Percentiles rank a stretch among this genome's conserved stretches.
These are phyloP conservation scores for Lasioglossum leucozonium DNA, from an alignment of 2,888 invertebrate species.

Conservation along the genomic window DNA sequence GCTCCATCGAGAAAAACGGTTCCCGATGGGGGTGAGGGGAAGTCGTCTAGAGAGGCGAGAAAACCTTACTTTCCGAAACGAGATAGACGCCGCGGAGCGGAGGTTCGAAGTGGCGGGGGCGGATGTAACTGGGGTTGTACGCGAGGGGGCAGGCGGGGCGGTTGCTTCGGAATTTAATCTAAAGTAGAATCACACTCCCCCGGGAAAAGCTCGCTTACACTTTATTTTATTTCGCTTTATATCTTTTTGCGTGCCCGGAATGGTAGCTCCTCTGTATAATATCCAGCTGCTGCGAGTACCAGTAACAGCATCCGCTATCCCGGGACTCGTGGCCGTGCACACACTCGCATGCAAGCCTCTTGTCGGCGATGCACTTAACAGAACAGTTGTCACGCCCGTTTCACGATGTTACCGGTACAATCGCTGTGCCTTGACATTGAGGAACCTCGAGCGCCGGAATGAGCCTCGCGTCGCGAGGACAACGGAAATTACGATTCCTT, in stretches of 20 bases:
- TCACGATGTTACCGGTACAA: not conserved
- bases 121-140: slow-evolving; percentile 14
- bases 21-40: not conserved
- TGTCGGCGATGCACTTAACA: slow-evolving; percentile 14
- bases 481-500: not conserved
- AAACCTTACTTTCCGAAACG: slow-evolving; percentile 68
- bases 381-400: slow-evolving; percentile 37
- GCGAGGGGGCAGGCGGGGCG: slow-evolving; percentile 2
- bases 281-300: slow-evolving; percentile 19
- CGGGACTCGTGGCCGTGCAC: not conserved
- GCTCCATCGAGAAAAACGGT: slow-evolving; percentile 53
- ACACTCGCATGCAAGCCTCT: not conserved
- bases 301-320: not conserved
- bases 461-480: not conserved
- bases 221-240: slow-evolving; percentile 74
- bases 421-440: slow-evolving; percentile 1
- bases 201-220: slow-evolving; percentile 67
- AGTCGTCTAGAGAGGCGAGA: slow-evolving; percentile 53
- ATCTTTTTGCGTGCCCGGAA: slow-evolving; percentile 69
- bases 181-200: slow-evolving; percentile 77
- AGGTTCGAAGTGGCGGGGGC: not conserved
- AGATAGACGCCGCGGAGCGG: slow-evolving; percentile 48
- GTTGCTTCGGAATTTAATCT: slow-evolving; percentile 80
- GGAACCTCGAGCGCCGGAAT: not conserved
- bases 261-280: slow-evolving; percentile 61